Evolutionary conservation across 2,797 vertebrate species (phyloP), one percentile per base, ranked within the genome.

Genomic region (Paratrypauchen microcephalus): DNA sequence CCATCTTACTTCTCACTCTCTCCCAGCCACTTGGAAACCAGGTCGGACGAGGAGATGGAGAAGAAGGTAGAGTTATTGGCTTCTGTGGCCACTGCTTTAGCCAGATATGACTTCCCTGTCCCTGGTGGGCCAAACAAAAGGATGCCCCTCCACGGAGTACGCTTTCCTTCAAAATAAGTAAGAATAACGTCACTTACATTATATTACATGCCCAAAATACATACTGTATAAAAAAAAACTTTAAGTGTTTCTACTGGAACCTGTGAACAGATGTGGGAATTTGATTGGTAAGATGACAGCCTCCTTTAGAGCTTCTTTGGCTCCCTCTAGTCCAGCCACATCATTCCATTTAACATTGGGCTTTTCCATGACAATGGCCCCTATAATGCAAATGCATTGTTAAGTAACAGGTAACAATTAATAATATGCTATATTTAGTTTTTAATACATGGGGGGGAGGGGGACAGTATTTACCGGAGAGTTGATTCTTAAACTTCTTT

Each of bases 11-110:
- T 99, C 92, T 99, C 98, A 89, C 98, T 99, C 90, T 98, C 97
- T 72, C 98, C 97, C 21, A 99, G 89, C 97, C 98, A 99, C 86
- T 99, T 99, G 63, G 98, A 99, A 63, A 99, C 96, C 28, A 99
- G 95, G 80, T 98, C 97, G 77, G 97, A 99, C 0, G 97, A 99
- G 39, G 97, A 98, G 80, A 99, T 92, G 63, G 98, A 97, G 86
- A 99, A 99, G 88, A 99, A 99, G 0, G 97, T 99, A 15, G 97
- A 99, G 87, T 99, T 99, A 91, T 99, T 98, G 76, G 98, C 97
- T 89, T 99, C 98, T 58, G 97, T 99, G 0, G 97, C 98, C 50
- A 99, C 97, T 57, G 98, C 97, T 93, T 99, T 99, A 73, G 98
- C 98, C 84, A 99, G 91, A n/a, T 98, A 99, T 24, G 98, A 99